Percentiles rank a stretch among this genome's conserved stretches.
phyloP scores from a whole-genome alignment of 2,797 vertebrate genomes.

The Odontamblyopus lacepedii region DNA sequence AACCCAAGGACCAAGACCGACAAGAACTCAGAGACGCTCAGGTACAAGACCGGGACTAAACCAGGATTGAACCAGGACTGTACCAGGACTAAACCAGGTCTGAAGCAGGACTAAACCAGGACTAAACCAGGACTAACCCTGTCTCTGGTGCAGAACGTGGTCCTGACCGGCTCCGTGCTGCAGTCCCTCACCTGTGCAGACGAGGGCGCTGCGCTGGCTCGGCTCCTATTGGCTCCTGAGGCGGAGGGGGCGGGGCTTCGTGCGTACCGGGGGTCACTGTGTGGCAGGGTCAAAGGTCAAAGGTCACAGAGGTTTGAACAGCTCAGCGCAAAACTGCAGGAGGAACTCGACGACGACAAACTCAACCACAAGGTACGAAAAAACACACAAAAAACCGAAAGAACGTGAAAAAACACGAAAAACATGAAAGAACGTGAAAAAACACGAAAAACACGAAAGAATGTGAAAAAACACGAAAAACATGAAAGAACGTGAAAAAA shows the following conservation, averaged over 20 bases:
- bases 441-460: no score
- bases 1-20: slow-evolving; percentile 52
- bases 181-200: slow-evolving; percentile 85
- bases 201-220: slow-evolving; percentile 64
- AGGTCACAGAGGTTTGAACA: slow-evolving; percentile 78
- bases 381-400: no score
- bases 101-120: no score
- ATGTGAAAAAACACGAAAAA: no score
- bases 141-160: slow-evolving; percentile 67
- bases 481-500: no score
- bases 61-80: no score
- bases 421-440: no score
- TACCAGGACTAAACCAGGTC: no score
- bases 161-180: slow-evolving; percentile 81
- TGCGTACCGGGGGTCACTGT: slow-evolving; percentile 73
- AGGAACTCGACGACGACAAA: slow-evolving; percentile 83
- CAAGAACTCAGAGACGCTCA: slow-evolving; percentile 79
- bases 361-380: slow-evolving; percentile 69
- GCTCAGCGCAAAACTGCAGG: slow-evolving; percentile 82
- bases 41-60: slow-evolving; percentile 59
- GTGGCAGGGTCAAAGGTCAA: slow-evolving; percentile 65
- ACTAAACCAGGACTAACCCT: no score
- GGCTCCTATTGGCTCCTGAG: slow-evolving; percentile 76
- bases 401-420: no score
- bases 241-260: slow-evolving; percentile 71